phyloP scores from a whole-genome alignment of 2,888 invertebrate species.

The Agelastica alni region DNA sequence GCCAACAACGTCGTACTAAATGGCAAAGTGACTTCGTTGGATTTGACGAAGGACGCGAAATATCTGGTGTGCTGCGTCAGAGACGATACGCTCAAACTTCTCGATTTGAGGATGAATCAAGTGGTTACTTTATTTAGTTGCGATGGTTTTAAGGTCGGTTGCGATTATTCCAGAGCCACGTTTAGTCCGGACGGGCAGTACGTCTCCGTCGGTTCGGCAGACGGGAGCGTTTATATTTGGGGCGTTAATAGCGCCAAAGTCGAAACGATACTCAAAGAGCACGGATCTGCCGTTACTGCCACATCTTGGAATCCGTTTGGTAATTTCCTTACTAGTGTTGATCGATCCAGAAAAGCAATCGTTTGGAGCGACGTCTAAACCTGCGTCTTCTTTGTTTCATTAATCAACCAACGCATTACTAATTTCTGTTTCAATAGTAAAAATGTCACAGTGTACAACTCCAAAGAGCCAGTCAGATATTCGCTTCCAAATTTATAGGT shows the following conservation, averaged over 20 bases:
- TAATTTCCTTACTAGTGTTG: slow-evolving; percentile 79
- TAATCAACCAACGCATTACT: too few species aligned
- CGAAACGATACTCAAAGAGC: slow-evolving; percentile 79
- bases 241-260: slow-evolving; percentile 75
- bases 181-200: slow-evolving; percentile 91
- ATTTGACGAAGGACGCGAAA: slow-evolving; percentile 89
- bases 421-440: too few species aligned
- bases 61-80: slow-evolving; percentile 90
- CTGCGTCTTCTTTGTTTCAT: too few species aligned
- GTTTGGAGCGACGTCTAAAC: slow-evolving; percentile 63
- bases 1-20: slow-evolving; percentile 86
- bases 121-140: slow-evolving; percentile 87
- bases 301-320: slow-evolving; percentile 89
- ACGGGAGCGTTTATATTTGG: slow-evolving; percentile 93
- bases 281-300: slow-evolving; percentile 81
- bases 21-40: slow-evolving; percentile 93
- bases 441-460: too few species aligned
- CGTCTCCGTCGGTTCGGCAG: slow-evolving; percentile 88
- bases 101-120: slow-evolving; percentile 94
- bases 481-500: too few species aligned
- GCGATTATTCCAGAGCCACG: slow-evolving; percentile 91
- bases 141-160: slow-evolving; percentile 93
- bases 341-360: slow-evolving; percentile 78
- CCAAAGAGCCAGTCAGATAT: too few species aligned
- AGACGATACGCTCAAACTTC: slow-evolving; percentile 91